These are phyloP conservation scores for Crenichthys baileyi DNA, from an alignment of 2,797 vertebrate species.

Conservation along the genomic window DNA sequence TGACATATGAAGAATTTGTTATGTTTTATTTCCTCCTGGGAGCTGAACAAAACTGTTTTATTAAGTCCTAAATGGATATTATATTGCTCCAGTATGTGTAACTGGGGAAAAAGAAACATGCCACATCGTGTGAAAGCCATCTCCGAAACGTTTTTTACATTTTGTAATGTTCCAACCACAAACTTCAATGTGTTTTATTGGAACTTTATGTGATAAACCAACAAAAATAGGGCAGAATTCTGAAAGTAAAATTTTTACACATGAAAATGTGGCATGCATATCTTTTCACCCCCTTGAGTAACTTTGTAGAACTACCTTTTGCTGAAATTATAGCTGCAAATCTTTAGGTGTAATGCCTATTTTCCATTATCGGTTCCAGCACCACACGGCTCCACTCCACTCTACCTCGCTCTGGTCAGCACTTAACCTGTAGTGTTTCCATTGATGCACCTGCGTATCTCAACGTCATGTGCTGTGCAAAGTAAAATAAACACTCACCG, in stretches of 20 bases:
- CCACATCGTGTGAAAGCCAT: background rate
- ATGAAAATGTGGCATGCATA: no score
- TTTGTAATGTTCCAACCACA: background rate
- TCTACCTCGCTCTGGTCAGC: no score
- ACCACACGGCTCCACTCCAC: no score
- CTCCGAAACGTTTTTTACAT: background rate
- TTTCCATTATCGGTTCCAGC: no score
- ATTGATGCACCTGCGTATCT: no score
- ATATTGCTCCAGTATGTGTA: background rate
- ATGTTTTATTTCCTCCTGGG: background rate
- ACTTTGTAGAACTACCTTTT: background rate
- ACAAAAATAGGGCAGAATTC: no score
- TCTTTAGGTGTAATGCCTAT: background rate
- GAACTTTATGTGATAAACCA: no score
- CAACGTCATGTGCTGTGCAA: no score
- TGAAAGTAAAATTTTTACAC: no score
- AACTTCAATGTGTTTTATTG: background rate
- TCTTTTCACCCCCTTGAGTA: background rate
- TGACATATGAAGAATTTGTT: background rate
- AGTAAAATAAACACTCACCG: no score
- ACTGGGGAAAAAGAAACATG: background rate
- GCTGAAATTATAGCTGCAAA: background rate
- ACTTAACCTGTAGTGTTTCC: no score
- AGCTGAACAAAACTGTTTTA: constrained; percentile 1
- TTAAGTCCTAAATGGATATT: background rate